Percentiles rank a stretch among this genome's conserved stretches.
These are phyloP conservation scores for Eumerus sabulonum DNA, from an alignment of 2,888 invertebrate genomes.

Conservation along the genomic window DNA sequence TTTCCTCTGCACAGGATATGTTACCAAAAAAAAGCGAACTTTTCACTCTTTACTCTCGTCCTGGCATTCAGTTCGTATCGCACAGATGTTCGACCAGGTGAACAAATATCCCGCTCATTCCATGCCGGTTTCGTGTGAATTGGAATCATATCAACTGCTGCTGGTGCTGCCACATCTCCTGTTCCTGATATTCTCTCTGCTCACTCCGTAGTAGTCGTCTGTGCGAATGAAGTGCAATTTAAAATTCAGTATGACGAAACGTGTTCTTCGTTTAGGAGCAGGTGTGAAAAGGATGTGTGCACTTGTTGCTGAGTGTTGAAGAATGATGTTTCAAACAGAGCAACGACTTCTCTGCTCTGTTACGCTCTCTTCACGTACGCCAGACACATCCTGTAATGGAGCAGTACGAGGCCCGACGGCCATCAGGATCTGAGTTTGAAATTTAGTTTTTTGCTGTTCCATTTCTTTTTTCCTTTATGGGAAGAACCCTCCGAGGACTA, in stretches of 20 bases:
- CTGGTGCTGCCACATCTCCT: constrained; percentile 4
- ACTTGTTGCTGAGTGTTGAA: constrained; percentile 64
- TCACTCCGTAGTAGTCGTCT: no score
- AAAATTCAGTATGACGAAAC: constrained; percentile 25
- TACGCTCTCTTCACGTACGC: background rate
- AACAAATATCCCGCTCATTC: constrained; percentile 21
- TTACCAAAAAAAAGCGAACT: background rate
- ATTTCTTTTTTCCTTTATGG: constrained; percentile 1
- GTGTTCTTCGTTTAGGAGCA: constrained; percentile 33
- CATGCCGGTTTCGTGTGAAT: constrained; percentile 32
- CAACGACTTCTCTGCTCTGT: constrained; percentile 18
- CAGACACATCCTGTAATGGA: no score
- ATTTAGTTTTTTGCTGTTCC: constrained; percentile 8
- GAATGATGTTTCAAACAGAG: constrained; percentile 29
- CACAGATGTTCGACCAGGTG: constrained; percentile 17
- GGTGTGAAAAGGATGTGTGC: constrained; percentile 54
- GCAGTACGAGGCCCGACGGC: constrained; percentile 16
- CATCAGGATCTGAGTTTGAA: constrained; percentile 31
- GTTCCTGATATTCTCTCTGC: no score
- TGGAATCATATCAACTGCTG: constrained; percentile 31
- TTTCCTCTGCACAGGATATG: constrained; percentile 37
- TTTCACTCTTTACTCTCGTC: no score
- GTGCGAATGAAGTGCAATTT: constrained; percentile 12
- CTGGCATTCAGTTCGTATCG: constrained; percentile 31
- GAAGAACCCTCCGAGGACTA: constrained; percentile 55